Conservation (phyloP, 2,113 vertebrate species). For the Ahaetulla prasina region DNA sequence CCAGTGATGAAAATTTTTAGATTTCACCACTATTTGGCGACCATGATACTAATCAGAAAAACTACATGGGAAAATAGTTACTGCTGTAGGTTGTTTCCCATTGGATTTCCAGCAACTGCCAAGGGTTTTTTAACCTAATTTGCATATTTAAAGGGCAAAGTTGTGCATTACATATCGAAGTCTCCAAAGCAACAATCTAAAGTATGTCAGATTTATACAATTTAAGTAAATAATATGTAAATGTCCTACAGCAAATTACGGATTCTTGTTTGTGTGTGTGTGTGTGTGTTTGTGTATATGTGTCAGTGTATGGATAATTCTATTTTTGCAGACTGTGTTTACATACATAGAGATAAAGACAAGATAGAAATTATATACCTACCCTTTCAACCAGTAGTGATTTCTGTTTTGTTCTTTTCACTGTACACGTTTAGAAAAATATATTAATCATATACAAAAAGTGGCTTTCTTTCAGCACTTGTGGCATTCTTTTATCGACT, state of each 20-base stretch:
- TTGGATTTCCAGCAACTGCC: too few species aligned
- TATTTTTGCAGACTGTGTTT: background rate
- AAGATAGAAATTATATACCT: background rate
- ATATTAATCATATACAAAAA: background rate
- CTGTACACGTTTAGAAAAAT: background rate
- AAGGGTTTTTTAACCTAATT: background rate
- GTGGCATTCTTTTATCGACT: background rate
- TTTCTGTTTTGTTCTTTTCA: background rate
- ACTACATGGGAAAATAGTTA: background rate
- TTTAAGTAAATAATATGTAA: background rate
- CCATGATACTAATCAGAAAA: background rate
- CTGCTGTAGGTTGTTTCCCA: background rate
- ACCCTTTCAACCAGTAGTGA: background rate
- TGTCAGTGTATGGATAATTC: too few species aligned
- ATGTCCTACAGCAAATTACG: background rate
- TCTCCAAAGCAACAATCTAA: background rate
- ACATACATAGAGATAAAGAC: background rate
- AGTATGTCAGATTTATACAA: background rate
- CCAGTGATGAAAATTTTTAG: too few species aligned
- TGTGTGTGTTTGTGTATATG: too few species aligned
- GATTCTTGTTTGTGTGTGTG: background rate
- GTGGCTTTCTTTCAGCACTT: background rate
- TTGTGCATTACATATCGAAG: background rate
- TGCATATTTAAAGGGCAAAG: background rate
- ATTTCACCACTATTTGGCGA: too few species aligned